These are phyloP conservation scores for Netelia fuscicornis DNA, from an alignment of 2,888 invertebrate species.

Conservation along the genomic window DNA sequence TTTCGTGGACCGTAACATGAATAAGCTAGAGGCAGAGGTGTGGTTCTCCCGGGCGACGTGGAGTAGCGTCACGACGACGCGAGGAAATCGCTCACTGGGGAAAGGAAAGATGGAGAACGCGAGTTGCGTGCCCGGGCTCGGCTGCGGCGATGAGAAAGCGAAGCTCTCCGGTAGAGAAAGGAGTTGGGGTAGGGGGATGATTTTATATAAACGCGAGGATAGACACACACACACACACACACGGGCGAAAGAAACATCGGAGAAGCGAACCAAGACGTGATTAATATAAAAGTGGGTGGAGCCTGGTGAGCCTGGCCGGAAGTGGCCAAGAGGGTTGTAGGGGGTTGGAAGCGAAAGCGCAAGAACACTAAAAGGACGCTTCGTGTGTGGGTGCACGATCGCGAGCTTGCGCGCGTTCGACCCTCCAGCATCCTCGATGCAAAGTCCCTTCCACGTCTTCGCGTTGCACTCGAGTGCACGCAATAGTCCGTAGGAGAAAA, in stretches of 20 bases:
- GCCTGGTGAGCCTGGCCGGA: constrained; percentile 79
- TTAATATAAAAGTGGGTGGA: constrained; percentile 85
- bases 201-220: not conserved
- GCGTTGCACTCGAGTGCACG: constrained; percentile 47
- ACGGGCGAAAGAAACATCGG: constrained; percentile 70
- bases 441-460: constrained; percentile 35
- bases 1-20: constrained; percentile 75
- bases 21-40: constrained; percentile 82
- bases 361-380: constrained; percentile 79
- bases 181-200: constrained; percentile 19
- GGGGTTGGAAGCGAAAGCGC: constrained; percentile 77
- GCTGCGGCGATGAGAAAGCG: constrained; percentile 44
- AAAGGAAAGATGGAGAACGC: constrained; percentile 80
- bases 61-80: constrained; percentile 53
- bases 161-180: constrained; percentile 29
- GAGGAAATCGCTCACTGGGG: constrained; percentile 81
- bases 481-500: constrained; percentile 7
- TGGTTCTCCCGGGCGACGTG: constrained; percentile 82
- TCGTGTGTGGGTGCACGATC: constrained; percentile 70
- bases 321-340: constrained; percentile 83
- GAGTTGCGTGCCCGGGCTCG: constrained; percentile 42
- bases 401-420: constrained; percentile 67
- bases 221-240: not conserved
- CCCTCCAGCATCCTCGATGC: constrained; percentile 61
- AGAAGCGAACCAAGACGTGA: constrained; percentile 84